Conservation (phyloP, 2,113 vertebrate genomes). For the Anarhynchus alexandrinus region DNA sequence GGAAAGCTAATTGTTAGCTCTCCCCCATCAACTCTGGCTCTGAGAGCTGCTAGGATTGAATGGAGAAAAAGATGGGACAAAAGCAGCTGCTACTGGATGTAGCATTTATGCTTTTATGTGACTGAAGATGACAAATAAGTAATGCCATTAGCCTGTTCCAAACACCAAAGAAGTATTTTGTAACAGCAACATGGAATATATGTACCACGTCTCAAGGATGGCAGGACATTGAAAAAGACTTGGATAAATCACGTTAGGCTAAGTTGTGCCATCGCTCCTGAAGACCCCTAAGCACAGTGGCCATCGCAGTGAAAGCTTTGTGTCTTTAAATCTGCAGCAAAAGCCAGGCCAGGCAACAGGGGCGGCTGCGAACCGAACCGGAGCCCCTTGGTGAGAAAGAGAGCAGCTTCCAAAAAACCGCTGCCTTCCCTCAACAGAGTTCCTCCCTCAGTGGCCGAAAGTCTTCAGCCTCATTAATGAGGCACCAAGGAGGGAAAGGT, state of each 20-base stretch:
- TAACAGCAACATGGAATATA: not conserved
- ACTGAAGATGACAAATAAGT: not conserved
- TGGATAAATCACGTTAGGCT: not conserved
- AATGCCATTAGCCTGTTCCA: not conserved
- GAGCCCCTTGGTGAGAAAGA: not conserved
- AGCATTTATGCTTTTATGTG: not conserved
- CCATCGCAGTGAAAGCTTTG: not conserved
- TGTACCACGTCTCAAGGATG: accelerated
- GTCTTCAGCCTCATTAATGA: not conserved
- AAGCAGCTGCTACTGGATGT: not conserved
- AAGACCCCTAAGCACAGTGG: not conserved
- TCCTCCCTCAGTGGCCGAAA: not conserved
- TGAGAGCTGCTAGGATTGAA: not conserved
- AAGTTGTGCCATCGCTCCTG: not conserved
- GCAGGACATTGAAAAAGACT: not conserved
- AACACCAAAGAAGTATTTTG: not conserved
- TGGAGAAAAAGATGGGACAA: not conserved
- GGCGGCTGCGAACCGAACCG: not conserved
- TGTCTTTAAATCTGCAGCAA: not conserved
- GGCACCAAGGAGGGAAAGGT: not conserved
- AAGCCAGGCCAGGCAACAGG: not conserved
- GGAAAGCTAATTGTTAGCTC: not conserved
- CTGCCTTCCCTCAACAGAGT: not conserved
- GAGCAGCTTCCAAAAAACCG: not conserved
- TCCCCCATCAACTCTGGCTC: not conserved